phyloP scores from a whole-genome alignment of 2,888 invertebrate species.

The Priocnemis perturbator region DNA sequence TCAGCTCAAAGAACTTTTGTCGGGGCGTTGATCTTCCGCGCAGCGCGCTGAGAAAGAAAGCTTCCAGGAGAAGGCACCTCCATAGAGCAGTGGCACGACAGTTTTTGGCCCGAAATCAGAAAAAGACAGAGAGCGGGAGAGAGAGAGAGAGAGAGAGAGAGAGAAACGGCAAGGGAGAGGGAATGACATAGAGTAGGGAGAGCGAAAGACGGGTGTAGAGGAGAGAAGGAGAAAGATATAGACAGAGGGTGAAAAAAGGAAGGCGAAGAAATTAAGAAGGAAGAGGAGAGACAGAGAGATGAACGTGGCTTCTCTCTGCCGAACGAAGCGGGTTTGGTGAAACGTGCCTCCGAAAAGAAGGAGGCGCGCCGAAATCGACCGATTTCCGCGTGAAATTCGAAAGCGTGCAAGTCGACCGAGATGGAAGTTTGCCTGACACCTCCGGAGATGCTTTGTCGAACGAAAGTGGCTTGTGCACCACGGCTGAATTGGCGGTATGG shows the following conservation, averaged over 20 bases:
- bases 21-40: slow-evolving; percentile 68
- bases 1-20: slow-evolving; percentile 71
- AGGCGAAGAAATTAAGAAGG: neutral
- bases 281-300: neutral
- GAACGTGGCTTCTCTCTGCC: slow-evolving; percentile 6
- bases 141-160: neutral
- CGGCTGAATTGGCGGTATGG: neutral
- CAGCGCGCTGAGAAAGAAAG: slow-evolving; percentile 43
- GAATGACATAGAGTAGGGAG: neutral
- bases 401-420: slow-evolving; percentile 42
- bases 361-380: slow-evolving; percentile 37
- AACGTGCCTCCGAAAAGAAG: slow-evolving; percentile 23
- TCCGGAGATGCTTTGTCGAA: slow-evolving; percentile 47
- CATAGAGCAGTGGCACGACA: slow-evolving; percentile 20
- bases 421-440: slow-evolving; percentile 27
- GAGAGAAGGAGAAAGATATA: neutral
- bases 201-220: neutral
- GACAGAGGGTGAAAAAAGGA: slow-evolving; percentile 8
- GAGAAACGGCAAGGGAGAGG: neutral
- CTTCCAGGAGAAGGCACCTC: slow-evolving; percentile 26
- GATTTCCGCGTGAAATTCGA: slow-evolving; percentile 58
- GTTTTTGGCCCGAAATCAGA: slow-evolving; percentile 12
- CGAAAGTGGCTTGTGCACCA: slow-evolving; percentile 38
- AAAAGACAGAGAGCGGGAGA: neutral
- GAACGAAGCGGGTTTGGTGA: slow-evolving; percentile 4